Conservation (phyloP, 2,113 vertebrate species). For the Nansenia antarctica region DNA sequence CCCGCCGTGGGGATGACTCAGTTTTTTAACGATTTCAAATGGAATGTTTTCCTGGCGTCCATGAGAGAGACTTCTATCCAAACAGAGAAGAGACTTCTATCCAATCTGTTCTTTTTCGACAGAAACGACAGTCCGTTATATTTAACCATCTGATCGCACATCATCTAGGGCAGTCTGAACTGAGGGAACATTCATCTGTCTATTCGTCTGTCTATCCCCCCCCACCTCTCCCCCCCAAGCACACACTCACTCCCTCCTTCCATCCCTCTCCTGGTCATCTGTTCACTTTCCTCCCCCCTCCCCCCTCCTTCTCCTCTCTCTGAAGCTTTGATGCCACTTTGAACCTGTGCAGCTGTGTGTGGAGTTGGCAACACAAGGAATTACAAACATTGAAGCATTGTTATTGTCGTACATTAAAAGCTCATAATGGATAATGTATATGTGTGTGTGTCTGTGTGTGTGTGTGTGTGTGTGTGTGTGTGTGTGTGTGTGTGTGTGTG, state of each 20-base stretch:
- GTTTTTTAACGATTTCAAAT: too few species aligned
- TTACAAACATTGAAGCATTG: conserved; percentile 27
- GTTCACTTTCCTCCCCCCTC: conserved; percentile 47
- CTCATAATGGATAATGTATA: conserved; percentile 52
- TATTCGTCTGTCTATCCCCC: background rate
- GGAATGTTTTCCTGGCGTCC: too few species aligned
- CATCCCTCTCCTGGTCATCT: background rate
- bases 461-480: background rate
- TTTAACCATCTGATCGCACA: too few species aligned
- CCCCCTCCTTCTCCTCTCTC: conserved; percentile 32
- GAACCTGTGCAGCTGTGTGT: conserved; percentile 45
- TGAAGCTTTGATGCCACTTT: conserved; percentile 46
- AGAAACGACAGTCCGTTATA: too few species aligned
- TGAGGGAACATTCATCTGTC: too few species aligned
- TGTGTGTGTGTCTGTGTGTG: conserved; percentile 35
- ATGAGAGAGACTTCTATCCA: too few species aligned
- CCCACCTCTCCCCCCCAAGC: background rate
- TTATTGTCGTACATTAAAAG: conserved; percentile 43
- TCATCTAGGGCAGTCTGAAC: too few species aligned
- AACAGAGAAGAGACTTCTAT: too few species aligned
- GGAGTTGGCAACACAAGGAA: conserved; percentile 19
- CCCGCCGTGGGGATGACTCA: too few species aligned
- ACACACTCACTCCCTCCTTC: background rate
- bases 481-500: background rate
- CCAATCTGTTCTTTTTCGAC: too few species aligned